Evolutionary conservation across 2,797 vertebrate genomes (phyloP), one percentile per base, ranked within the genome.

Genomic region (Esox masquinongy): DNA sequence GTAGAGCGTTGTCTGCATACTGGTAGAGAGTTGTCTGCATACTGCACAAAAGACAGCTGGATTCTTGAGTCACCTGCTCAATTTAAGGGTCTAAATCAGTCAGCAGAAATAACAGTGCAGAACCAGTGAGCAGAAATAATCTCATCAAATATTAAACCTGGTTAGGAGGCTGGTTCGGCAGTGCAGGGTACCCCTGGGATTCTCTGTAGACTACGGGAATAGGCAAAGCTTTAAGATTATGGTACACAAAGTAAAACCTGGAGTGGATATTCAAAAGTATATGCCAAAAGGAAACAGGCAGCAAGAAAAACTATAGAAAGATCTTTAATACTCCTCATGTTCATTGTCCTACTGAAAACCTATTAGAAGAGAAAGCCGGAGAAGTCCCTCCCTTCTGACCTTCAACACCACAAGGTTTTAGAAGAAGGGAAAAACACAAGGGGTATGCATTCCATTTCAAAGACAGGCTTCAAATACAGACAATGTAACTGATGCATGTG

Each of bases 111-210:
- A 87, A 86, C 85, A 87, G 80, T 70, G 72, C 79, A 85, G 88
- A 85, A 72, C 82, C 93, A 94, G 86, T 39, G 85, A 88, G 92
- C 92, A 92, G 93, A 94, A 94, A 80, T 94, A 94, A 95, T 94
- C 85, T 94, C 86, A 95, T 94, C 89, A 95, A 94, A 94, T 94
- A 94, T 94, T 94, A 89, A 95, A 92, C 88, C 82, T 87, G 89
- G 87, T 90, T 83, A 74, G 83, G 78, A 83, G 85, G 85, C 87
- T 79, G 80, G 83, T 80, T 82, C 88, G 89, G 82, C 79, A 70
- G 82, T 74, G 75, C 80, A 69, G 50, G 68, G 31, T 68, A 83
- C 82, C 75, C 15, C 49, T 68, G 86, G 79, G 86, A 86, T 79
- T 88, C 80, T 74, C 80, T 72, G 66, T 75, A 80, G 81, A 67